A percentile compares a stretch with the other conserved stretches of the same genome.
These are phyloP conservation scores for Xylocampa areola DNA, from an alignment of 2,888 invertebrate species.

Conservation along the genomic window DNA sequence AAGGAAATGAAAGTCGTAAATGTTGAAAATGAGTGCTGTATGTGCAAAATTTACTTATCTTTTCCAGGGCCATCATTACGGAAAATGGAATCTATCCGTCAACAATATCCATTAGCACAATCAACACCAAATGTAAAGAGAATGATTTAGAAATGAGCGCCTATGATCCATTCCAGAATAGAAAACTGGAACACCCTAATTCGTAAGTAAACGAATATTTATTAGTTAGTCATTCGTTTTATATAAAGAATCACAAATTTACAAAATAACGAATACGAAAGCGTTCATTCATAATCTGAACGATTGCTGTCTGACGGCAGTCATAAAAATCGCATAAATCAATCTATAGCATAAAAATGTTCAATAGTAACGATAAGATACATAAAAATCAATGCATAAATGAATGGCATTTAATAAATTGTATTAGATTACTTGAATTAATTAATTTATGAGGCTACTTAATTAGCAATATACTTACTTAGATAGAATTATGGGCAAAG, in stretches of 20 bases:
- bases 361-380: conserved; percentile 12
- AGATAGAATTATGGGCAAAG: no score
- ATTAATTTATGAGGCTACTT: no score
- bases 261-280: conserved; percentile 23
- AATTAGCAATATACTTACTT: no score
- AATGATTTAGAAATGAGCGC: conserved; percentile 72
- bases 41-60: conserved; percentile 12
- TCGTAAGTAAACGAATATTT: conserved; percentile 78
- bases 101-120: conserved; percentile 82
- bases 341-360: conserved; percentile 18
- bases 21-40: background rate
- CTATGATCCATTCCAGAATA: conserved; percentile 83
- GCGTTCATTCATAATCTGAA: conserved; percentile 31
- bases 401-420: conserved; percentile 7
- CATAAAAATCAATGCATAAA: no score
- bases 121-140: conserved; percentile 84
- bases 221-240: conserved; percentile 7
- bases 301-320: conserved; percentile 17
- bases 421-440: background rate
- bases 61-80: conserved; percentile 84
- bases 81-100: conserved; percentile 85
- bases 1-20: no score
- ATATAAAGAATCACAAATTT: conserved; percentile 14
- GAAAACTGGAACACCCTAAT: conserved; percentile 85
- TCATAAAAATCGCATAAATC: conserved; percentile 36